A percentile compares a stretch with the other conserved stretches of the same genome.
phyloP scores from a whole-genome alignment of 1,140 invertebrate species.

The Lethrus apterus region DNA sequence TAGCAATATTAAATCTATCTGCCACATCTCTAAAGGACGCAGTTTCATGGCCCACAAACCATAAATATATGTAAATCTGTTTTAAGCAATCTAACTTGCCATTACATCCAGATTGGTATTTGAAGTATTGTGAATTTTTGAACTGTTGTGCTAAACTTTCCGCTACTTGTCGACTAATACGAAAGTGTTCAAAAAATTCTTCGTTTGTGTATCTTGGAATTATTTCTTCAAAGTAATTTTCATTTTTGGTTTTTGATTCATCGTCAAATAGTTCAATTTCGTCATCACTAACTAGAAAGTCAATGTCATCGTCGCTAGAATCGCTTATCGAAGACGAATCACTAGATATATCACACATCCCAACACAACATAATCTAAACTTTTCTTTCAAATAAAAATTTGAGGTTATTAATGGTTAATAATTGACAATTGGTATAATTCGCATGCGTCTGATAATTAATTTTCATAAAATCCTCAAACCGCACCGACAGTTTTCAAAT shows the following conservation, averaged over 20 bases:
- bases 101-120: slow-evolving; percentile 17
- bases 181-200: slow-evolving; percentile 22
- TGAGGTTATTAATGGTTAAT: no score
- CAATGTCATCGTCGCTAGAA: slow-evolving; percentile 14
- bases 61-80: slow-evolving; percentile 29
- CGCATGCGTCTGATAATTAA: no score
- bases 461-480: no score
- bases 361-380: no score
- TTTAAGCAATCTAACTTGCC: slow-evolving; percentile 20
- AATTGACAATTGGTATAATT: no score
- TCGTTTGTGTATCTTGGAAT: slow-evolving; percentile 12
- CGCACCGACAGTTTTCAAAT: no score
- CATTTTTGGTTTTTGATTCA: slow-evolving; percentile 16
- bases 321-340: no score
- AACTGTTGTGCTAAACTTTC: slow-evolving; percentile 3
- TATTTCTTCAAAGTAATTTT: slow-evolving; percentile 19
- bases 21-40: slow-evolving; percentile 31
- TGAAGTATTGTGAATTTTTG: slow-evolving; percentile 11
- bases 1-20: slow-evolving; percentile 7
- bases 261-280: no score
- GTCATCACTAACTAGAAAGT: not conserved
- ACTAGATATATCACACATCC: no score
- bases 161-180: slow-evolving; percentile 15
- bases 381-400: no score
- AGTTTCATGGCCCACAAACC: slow-evolving; percentile 34